Evolutionary conservation across 2,113 vertebrate species (phyloP).

Genomic region (Typhlomys cinereus): DNA sequence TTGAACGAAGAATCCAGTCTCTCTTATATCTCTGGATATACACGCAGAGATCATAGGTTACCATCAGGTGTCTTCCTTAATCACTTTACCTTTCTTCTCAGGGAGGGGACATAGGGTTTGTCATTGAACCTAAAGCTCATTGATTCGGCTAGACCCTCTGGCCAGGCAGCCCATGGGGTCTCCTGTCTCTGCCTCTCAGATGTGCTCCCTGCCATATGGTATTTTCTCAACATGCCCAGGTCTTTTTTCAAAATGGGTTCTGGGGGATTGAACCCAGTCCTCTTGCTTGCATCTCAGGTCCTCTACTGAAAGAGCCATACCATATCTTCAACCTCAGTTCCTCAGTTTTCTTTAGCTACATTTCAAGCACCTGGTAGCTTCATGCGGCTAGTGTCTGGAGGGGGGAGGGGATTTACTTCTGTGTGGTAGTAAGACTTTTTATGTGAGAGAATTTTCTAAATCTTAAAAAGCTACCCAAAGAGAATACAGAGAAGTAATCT

Average conservation of each 20-base stretch:
- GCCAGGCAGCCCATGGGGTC: too few species aligned
- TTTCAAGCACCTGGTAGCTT: neutral
- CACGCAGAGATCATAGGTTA: neutral
- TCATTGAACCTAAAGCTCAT: neutral
- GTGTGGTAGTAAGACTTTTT: neutral
- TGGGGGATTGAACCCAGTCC: neutral
- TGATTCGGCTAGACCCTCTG: neutral
- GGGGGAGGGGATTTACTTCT: neutral
- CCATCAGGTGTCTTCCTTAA: neutral
- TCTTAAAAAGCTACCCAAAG: conserved; percentile 19
- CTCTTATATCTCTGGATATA: neutral
- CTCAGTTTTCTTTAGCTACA: neutral
- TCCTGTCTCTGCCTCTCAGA: neutral
- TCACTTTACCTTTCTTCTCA: neutral
- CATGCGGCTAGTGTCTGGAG: neutral
- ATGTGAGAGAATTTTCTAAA: neutral
- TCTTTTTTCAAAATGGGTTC: too few species aligned
- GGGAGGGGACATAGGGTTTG: neutral
- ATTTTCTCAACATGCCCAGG: neutral
- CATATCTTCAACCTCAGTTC: neutral
- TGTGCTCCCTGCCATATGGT: too few species aligned
- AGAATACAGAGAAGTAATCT: neutral
- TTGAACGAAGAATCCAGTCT: neutral
- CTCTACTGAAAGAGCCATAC: too few species aligned
- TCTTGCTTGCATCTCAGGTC: neutral